These are phyloP conservation scores for Lethenteron camtschaticum DNA, from an alignment of 2,113 vertebrate species.

Conservation along the genomic window DNA sequence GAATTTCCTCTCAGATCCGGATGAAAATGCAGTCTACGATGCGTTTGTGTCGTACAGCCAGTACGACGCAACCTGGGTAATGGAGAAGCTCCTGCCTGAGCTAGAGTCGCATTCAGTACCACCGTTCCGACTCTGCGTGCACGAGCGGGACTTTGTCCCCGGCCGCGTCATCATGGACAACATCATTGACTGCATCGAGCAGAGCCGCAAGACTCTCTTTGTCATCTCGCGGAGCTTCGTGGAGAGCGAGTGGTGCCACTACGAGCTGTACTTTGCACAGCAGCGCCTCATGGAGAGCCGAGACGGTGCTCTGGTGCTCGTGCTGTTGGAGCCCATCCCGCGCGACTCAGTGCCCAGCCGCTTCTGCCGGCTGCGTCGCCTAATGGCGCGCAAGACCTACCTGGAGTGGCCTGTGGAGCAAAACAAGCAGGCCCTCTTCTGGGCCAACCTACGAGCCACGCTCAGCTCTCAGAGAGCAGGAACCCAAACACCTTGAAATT, in stretches of 20 bases:
- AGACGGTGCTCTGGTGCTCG: conserved; percentile 37
- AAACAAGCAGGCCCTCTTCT: conserved; percentile 45
- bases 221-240: conserved; percentile 62
- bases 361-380: conserved; percentile 49
- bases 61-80: conserved; percentile 39
- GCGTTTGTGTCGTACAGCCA: conserved; percentile 68
- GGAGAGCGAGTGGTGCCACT: conserved; percentile 79
- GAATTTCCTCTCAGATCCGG: conserved; percentile 14
- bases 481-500: too few species aligned
- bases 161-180: conserved; percentile 61
- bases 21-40: conserved; percentile 29
- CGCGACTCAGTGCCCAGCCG: conserved; percentile 39
- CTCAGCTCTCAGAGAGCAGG: neutral
- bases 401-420: conserved; percentile 58
- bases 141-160: conserved; percentile 47
- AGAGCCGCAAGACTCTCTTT: conserved; percentile 50
- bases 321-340: conserved; percentile 56
- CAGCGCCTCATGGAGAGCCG: conserved; percentile 32
- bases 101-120: conserved; percentile 28
- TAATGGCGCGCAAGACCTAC: conserved; percentile 47
- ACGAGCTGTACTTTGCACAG: conserved; percentile 68
- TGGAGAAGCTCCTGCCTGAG: conserved; percentile 33
- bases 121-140: conserved; percentile 34
- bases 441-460: conserved; percentile 41
- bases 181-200: conserved; percentile 55